Base-by-base conservation (phyloP, 2,888 invertebrate species). In the Cybosia mesomella region DNA sequence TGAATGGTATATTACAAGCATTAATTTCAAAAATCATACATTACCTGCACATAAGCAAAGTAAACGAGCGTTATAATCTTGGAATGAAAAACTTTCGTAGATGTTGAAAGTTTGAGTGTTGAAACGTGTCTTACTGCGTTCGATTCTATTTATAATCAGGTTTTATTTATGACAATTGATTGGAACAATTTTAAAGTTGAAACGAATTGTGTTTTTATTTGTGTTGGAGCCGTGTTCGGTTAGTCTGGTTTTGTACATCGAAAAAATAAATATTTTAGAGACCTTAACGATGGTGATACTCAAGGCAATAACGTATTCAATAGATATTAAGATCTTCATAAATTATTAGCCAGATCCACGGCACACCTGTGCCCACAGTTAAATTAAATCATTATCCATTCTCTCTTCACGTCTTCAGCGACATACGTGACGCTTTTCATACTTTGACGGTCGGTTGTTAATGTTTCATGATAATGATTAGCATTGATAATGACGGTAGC, bases 1-100 rank as follows among this genome's bases (percentile, higher is more conserved):
- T n/a, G n/a, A 49, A n/a, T 49, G 49, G 49, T 8, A 49, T 49
- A 49, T 43, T 49, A 49, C 49, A n/a, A 49, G 49, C n/a, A 49
- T 49, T 49, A n/a, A 18, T 9, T 49, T n/a, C 49, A 49, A 49
- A 49, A n/a, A 49, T 2, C 8, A 18, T 15, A 18, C 43, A 49
- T 49, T 49, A 49, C n/a, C n/a, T n/a, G 9, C n/a, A 49, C n/a
- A n/a, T 9, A 49, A 49, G n/a, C n/a, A n/a, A 49, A 49, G n/a
- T 2, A 9, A 49, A 43, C 43, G 49, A 49, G 49, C 49, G 9
- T 49, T 15, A 7, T 43, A 5, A 43, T 43, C 18, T 39, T 39
- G 39, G 39, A 39, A 39, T 43, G 43, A 18, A 15, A 39, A 39
- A 39, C 18, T 0, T 18, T n/a, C 49, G n/a, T 49, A n/a, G 49